Base-by-base conservation (phyloP, 2,888 invertebrate species). In the Agrotis segetum region DNA sequence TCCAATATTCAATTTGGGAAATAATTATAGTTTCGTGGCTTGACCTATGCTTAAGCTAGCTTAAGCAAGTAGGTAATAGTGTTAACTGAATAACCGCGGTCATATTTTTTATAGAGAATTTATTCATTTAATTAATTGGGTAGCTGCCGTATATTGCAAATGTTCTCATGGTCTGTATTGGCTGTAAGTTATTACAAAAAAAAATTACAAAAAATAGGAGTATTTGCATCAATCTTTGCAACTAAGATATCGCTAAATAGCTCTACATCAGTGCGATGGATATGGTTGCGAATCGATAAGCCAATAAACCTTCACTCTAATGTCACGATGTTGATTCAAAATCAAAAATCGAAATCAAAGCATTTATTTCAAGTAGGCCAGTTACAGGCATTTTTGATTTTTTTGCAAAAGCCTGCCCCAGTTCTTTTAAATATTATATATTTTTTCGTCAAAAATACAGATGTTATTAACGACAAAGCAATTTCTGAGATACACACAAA, bases 51-150 rank as follows among this genome's bases (percentile, higher is more conserved):
- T 55, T 65, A 21, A 55, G 67, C 61, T 49, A 66, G 53, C 61
- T 40, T 67, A 47, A 6, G 47, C 44, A 52, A 72, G 17, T 72
- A 58, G 46, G 74, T 65, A 58, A 65, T 21, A 72, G 58, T 58
- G 65, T 24, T 40, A 52, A 52, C 21, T 34, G 56, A 52, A 73
- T 56, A 29, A 34, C 72, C 72, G 55, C 60, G 69, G 50, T 74
- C 58, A 53, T 65, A 53, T 59, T 11, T 17, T 75, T 73, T 69
- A 71, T 65, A 29, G 3, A 74, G 81, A 64, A 81, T 77, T 79
- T 24, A 24, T 24, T 72, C 55, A 77, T 77, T 74, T 71, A 78
- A 80, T 82, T 66, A 74, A 69, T 70, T 74, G 50, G 62, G 69
- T 60, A 56, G 49, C 55, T 73, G 44, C 67, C 47, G 52, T 72